Conservation (phyloP, 1,140 invertebrate genomes). For the Trachelipus rathkii region DNA sequence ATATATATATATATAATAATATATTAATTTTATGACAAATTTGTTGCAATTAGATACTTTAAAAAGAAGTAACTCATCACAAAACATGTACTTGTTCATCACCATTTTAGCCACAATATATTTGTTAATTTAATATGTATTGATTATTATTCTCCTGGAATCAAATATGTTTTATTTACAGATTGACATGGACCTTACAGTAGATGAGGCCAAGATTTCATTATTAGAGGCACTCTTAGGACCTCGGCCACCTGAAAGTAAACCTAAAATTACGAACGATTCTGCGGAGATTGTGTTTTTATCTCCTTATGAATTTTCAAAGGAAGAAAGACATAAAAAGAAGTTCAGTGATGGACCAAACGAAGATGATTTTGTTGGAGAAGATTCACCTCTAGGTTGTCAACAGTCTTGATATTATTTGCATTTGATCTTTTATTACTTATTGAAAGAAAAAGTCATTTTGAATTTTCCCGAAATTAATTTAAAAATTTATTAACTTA, state of each 20-base stretch:
- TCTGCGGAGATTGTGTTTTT: not conserved
- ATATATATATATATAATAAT: too few relatives aligned
- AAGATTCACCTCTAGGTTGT: not conserved
- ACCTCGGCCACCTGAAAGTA: not conserved
- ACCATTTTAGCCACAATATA: too few relatives aligned
- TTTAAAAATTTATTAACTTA: too few relatives aligned
- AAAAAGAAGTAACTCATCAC: too few relatives aligned
- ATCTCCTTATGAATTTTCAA: not conserved
- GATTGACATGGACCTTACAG: not conserved
- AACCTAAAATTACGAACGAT: not conserved
- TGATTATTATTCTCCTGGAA: too few relatives aligned
- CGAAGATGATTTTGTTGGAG: not conserved
- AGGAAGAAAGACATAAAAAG: not conserved
- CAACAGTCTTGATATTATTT: not conserved
- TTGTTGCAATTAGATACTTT: too few relatives aligned
- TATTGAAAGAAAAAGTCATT: too few relatives aligned
- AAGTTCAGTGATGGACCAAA: not conserved
- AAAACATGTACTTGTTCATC: too few relatives aligned
- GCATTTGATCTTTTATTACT: too few relatives aligned
- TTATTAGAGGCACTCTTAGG: not conserved
- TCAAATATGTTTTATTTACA: not conserved
- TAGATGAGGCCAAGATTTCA: not conserved
- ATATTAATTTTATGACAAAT: too few relatives aligned
- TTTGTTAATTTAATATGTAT: too few relatives aligned
- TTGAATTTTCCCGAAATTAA: too few relatives aligned